These are phyloP conservation scores for Atherinomorus stipes DNA, from an alignment of 2,113 vertebrate genomes.

Conservation along the genomic window DNA sequence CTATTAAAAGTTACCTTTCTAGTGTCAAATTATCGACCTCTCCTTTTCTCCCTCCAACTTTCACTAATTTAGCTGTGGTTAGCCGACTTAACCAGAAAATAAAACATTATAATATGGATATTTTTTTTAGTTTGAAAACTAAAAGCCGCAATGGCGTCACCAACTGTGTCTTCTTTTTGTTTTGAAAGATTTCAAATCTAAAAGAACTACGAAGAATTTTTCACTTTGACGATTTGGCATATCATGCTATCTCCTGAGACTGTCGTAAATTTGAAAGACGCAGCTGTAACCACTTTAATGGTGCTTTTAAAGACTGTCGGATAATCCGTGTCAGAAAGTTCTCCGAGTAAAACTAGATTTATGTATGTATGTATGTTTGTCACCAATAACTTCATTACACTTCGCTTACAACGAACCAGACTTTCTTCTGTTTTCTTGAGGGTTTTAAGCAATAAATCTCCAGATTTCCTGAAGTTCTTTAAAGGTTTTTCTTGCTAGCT, in stretches of 20 bases:
- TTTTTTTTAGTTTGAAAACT: neutral
- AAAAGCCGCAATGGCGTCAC: neutral
- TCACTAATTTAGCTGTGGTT: neutral
- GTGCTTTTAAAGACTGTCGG: neutral
- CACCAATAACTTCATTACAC: too few relatives aligned
- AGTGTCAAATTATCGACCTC: too few relatives aligned
- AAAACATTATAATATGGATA: neutral
- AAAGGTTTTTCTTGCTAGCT: too few relatives aligned
- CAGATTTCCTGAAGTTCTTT: too few relatives aligned
- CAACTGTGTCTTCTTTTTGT: accelerated
- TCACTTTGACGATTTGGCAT: neutral
- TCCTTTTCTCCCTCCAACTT: too few relatives aligned
- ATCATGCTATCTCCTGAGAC: neutral
- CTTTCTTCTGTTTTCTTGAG: too few relatives aligned
- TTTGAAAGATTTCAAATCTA: neutral
- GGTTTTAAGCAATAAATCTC: too few relatives aligned
- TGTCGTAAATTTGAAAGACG: accelerated
- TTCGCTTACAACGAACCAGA: too few relatives aligned
- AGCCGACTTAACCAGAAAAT: neutral
- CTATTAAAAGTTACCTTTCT: too few relatives aligned
- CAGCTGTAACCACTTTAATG: constrained; percentile 4
- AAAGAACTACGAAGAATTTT: neutral
- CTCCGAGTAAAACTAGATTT: too few relatives aligned
- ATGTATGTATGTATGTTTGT: too few relatives aligned
- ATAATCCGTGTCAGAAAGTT: neutral